Conservation (phyloP, 2,113 vertebrate species). For the Seriola quinqueradiata region DNA sequence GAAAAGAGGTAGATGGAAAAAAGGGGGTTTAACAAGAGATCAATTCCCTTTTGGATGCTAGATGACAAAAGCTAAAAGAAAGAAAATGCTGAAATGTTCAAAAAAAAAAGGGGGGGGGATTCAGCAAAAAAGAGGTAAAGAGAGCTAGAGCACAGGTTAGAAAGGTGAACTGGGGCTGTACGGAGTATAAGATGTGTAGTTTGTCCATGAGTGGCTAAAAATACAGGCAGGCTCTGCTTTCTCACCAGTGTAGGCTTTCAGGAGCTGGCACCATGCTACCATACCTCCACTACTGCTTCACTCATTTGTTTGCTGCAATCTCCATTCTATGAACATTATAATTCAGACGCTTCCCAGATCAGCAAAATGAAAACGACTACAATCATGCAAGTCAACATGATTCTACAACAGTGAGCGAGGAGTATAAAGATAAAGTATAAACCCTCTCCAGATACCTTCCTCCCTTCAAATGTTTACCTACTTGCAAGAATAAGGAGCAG, state of each 20-base stretch:
- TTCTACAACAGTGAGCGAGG: not conserved
- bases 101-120: constrained; percentile 1
- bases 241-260: constrained; percentile 76
- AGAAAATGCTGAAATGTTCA: not conserved
- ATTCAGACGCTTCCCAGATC: not conserved
- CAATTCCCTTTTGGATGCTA: not conserved
- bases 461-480: not conserved
- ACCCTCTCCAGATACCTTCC: not conserved
- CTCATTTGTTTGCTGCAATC: constrained; percentile 17
- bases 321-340: not conserved
- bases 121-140: not conserved
- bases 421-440: not conserved
- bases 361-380: not conserved
- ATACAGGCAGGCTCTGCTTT: constrained; percentile 56
- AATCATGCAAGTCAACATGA: not conserved
- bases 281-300: constrained; percentile 31
- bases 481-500: not conserved
- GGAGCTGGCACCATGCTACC: constrained; percentile 54
- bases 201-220: constrained; percentile 52
- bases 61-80: not conserved
- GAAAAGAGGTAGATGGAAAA: constrained; percentile 41
- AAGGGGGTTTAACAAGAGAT: constrained; percentile 26
- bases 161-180: not conserved
- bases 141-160: not conserved
- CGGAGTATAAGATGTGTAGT: constrained; percentile 13